Evolutionary conservation across 1,140 invertebrate species (phyloP).

Genomic region (Temnothorax curvispinosus): DNA sequence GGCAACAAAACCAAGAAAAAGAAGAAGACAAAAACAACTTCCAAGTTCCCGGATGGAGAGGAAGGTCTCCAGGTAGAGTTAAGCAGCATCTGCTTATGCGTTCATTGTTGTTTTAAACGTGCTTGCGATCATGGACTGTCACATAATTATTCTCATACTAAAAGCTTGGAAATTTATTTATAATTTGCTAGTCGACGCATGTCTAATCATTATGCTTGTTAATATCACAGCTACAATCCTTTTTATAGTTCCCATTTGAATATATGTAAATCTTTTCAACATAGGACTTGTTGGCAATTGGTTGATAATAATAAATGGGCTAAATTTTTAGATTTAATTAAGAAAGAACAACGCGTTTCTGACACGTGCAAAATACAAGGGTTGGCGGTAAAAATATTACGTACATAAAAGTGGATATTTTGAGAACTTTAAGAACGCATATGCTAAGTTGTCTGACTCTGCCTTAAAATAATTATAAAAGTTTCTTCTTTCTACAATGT

Average conservation of each 20-base stretch:
- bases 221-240: constrained; percentile 21
- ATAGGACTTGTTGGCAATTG: neutral
- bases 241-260: constrained; percentile 30
- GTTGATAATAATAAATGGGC: neutral
- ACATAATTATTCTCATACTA: constrained; percentile 49
- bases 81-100: constrained; percentile 74
- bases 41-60: constrained; percentile 94
- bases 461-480: constrained; percentile 69
- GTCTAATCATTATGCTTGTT: constrained; percentile 59
- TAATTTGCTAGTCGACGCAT: constrained; percentile 54
- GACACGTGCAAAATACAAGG: neutral
- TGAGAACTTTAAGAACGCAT: constrained; percentile 79
- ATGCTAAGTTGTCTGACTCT: constrained; percentile 80
- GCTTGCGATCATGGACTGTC: constrained; percentile 58
- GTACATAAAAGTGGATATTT: constrained; percentile 3
- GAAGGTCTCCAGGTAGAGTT: constrained; percentile 91
- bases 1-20: constrained; percentile 96
- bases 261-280: neutral
- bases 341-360: neutral
- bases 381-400: neutral
- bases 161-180: constrained; percentile 53
- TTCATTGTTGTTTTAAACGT: constrained; percentile 76
- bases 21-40: constrained; percentile 95
- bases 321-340: neutral
- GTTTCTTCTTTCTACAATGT: constrained; percentile 8